Conservation (phyloP, 2,888 invertebrate species). For the Philaethria dido region DNA sequence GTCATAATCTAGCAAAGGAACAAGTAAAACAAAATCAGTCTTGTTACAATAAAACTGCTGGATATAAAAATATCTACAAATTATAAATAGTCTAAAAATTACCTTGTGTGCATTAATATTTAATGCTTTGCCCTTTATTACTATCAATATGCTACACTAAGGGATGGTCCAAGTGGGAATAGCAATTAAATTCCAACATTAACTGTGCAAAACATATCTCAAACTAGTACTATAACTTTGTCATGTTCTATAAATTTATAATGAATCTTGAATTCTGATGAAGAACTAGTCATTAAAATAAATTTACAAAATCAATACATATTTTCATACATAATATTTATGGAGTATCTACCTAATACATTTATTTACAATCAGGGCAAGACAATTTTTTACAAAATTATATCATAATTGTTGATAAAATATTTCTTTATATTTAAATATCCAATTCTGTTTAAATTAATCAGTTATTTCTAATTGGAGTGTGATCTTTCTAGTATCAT, state of each 20-base stretch:
- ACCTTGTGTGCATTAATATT: constrained; percentile 17
- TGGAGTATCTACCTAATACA: constrained; percentile 39
- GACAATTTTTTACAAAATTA: constrained; percentile 42
- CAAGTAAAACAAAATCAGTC: constrained; percentile 58
- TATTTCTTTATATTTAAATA: constrained; percentile 43
- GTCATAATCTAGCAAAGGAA: constrained; percentile 31
- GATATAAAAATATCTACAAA: constrained; percentile 37
- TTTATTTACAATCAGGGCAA: constrained; percentile 43
- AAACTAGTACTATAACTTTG: constrained; percentile 34
- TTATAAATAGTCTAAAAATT: constrained; percentile 29
- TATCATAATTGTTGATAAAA: constrained; percentile 43
- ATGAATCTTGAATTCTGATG: neutral
- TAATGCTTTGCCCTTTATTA: constrained; percentile 18
- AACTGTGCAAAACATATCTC: constrained; percentile 37
- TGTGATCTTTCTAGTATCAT: constrained; percentile 77
- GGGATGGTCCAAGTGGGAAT: constrained; percentile 31
- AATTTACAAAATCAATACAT: constrained; percentile 41
- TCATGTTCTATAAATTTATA: constrained; percentile 34
- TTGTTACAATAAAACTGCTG: constrained; percentile 46
- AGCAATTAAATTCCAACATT: constrained; percentile 25
- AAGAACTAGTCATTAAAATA: constrained; percentile 8
- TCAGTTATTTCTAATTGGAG: constrained; percentile 59
- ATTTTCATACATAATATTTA: constrained; percentile 38
- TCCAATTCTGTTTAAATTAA: constrained; percentile 32
- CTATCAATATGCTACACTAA: constrained; percentile 29